Percentiles rank a stretch among this genome's conserved stretches.
Conservation (phyloP, 2,113 vertebrate species). For the Nycticryphes semicollaris region DNA sequence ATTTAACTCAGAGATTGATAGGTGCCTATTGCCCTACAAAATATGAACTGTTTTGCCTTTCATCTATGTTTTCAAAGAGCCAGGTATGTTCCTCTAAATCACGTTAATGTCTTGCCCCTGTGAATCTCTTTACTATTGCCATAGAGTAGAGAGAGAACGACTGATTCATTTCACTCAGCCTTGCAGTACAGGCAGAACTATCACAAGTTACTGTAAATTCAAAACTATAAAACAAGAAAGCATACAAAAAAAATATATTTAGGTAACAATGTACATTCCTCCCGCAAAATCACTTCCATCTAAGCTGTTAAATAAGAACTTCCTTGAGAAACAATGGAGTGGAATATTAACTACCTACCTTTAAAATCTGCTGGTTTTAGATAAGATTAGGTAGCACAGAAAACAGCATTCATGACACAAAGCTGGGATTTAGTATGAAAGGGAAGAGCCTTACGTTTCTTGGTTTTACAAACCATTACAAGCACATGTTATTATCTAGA, state of each 20-base stretch:
- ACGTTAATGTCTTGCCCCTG: neutral
- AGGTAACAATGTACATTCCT: neutral
- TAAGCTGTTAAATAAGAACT: constrained; percentile 32
- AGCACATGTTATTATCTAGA: neutral
- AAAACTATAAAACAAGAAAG: neutral
- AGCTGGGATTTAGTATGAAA: constrained; percentile 28
- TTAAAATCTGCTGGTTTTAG: constrained; percentile 65
- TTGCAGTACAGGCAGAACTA: neutral
- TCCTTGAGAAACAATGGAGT: neutral
- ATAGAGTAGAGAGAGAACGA: neutral
- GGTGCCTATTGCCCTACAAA: neutral
- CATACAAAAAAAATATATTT: neutral
- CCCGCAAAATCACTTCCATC: constrained; percentile 2
- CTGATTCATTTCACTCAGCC: neutral
- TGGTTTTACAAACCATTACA: constrained; percentile 49
- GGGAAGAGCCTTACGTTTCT: constrained; percentile 24
- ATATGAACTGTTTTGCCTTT: neutral
- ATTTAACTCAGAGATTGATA: neutral
- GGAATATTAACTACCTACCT: constrained; percentile 32
- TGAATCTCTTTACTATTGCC: neutral
- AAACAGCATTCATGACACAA: constrained; percentile 46
- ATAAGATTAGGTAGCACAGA: constrained; percentile 57
- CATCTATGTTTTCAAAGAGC: neutral
- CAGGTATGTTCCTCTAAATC: neutral
- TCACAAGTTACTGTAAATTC: neutral